Percentiles rank a stretch among this genome's conserved stretches.
Conservation (phyloP, 2,888 invertebrate species). For the Yponomeuta malinellus region DNA sequence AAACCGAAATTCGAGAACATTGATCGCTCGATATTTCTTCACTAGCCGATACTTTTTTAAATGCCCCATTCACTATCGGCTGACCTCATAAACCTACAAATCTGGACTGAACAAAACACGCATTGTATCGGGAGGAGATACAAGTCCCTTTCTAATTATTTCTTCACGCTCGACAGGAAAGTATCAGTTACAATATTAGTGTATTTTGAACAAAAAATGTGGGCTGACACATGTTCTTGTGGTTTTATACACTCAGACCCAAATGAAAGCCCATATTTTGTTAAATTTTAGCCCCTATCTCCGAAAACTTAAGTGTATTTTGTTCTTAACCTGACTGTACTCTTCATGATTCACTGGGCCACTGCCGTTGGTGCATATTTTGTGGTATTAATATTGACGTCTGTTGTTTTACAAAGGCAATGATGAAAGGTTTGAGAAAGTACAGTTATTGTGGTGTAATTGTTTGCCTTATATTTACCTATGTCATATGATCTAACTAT, state of each 20-base stretch:
- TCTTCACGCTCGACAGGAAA: conserved; percentile 22
- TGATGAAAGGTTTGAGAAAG: neutral
- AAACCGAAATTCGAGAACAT: conserved; percentile 34
- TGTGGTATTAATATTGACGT: neutral
- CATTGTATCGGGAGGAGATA: neutral
- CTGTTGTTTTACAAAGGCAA: neutral
- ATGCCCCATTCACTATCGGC: neutral
- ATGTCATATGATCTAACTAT: too few relatives aligned
- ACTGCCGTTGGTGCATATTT: neutral
- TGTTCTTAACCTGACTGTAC: neutral
- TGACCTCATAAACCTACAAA: neutral
- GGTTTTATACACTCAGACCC: conserved; percentile 24
- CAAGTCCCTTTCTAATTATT: neutral
- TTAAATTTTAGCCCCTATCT: neutral
- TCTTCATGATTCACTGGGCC: neutral
- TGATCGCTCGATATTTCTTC: neutral
- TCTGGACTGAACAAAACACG: neutral
- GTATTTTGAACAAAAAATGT: conserved; percentile 48
- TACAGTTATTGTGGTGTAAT: neutral
- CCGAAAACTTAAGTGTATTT: neutral
- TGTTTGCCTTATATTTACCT: too few relatives aligned
- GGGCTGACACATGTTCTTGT: conserved; percentile 35
- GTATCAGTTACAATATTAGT: conserved; percentile 45
- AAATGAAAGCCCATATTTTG: conserved; percentile 16
- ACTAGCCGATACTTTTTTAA: neutral